Evolutionary conservation across 1,140 invertebrate species (phyloP), one percentile per base, ranked within the genome.

Genomic region (Aphidius gifuensis): DNA sequence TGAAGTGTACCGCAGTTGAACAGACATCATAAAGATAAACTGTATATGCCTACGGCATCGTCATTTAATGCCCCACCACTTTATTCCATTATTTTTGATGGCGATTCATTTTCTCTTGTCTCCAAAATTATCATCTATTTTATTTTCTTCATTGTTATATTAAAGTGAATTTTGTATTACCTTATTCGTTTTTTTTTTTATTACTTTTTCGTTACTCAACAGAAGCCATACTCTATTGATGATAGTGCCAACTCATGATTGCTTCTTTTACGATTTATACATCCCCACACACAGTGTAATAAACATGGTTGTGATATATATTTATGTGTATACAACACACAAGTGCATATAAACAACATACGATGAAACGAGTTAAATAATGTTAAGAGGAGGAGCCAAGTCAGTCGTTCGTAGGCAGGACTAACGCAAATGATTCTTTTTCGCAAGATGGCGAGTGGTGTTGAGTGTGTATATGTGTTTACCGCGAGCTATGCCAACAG

Each of bases 21-120:
- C 75, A 72, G 75, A 78, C 77, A 75, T 77, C 79, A 81, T 81
- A 79, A 80, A 81, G 79, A 81, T 78, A 80, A 80, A 81, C 78
- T 80, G 4, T 32, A 32, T 32, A 77, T 76, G 74, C 77, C 75
- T 76, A 73, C 69, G 78, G 77, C 75, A 78, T 69, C 74, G 75
- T 79, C 76, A 78, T 79, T 77, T 62, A 51, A 62, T 62, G 43
- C 75, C 75, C 76, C 73, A 75, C 76, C 72, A 76, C 74, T 74
- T 76, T 71, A 74, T 76, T 71, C 76, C 73, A 79, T 79, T 78
- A 77, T 74, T 79, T 75, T 76, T 47, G 51, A 47, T 69, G 60
- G 70, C 67, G 70, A 72, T 71, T 68, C 68, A 32, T 32, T 32
- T 32, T 32, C 23, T 32, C 23, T 32, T 32, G 23, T 32, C 23